Percentiles rank a stretch among this genome's conserved stretches.
Conservation (phyloP, 1,140 invertebrate genomes). For the Panagrolaimus sp. region DNA sequence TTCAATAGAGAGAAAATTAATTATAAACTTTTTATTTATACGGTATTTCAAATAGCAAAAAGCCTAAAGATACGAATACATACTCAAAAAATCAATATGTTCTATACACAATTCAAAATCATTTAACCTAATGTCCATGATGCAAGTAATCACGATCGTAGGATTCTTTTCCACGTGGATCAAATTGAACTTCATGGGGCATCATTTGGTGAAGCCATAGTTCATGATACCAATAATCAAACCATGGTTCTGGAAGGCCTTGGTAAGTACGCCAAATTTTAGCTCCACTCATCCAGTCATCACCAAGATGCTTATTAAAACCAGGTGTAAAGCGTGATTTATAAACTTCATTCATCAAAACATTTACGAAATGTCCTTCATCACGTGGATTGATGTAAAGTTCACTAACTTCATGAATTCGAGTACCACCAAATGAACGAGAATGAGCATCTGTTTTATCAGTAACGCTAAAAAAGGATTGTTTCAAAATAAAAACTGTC, state of each 20-base stretch:
- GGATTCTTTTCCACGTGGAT: conserved; percentile 28
- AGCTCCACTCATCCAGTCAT: conserved; percentile 28
- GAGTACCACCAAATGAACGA: conserved; percentile 33
- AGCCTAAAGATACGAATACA: too few relatives aligned
- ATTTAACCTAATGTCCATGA: conserved; percentile 29
- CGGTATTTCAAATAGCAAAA: too few relatives aligned
- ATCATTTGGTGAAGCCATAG: conserved; percentile 44
- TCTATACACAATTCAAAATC: neutral
- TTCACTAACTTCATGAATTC: conserved; percentile 48
- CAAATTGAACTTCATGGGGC: conserved; percentile 37
- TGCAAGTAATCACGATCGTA: conserved; percentile 50
- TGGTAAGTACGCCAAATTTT: conserved; percentile 24
- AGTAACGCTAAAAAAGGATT: conserved; percentile 34
- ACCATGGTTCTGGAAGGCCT: conserved; percentile 52
- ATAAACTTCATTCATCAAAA: conserved; percentile 49
- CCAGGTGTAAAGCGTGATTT: conserved; percentile 47
- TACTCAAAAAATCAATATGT: too few relatives aligned
- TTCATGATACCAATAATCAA: conserved; percentile 50
- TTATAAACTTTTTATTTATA: too few relatives aligned
- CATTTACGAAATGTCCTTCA: conserved; percentile 46
- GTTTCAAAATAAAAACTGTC: neutral
- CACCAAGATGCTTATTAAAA: conserved; percentile 42
- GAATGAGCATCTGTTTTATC: conserved; percentile 35
- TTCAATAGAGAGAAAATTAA: too few relatives aligned
- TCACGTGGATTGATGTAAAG: conserved; percentile 52